These are phyloP conservation scores for Zingel zingel DNA, from an alignment of 2,113 vertebrate genomes.

Conservation along the genomic window DNA sequence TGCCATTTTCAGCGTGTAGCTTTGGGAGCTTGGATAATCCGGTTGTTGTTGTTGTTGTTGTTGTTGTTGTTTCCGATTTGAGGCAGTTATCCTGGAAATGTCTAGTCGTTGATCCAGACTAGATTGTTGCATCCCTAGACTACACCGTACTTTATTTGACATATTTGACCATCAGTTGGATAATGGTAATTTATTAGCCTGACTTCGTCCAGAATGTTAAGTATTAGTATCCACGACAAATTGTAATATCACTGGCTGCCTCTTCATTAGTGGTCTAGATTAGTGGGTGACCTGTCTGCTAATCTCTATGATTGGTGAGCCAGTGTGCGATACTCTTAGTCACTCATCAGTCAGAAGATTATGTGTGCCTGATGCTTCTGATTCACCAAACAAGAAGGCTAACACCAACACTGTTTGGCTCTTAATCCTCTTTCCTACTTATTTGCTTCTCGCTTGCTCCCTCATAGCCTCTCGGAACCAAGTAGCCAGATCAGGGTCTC, in stretches of 20 bases:
- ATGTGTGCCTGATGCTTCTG: slow-evolving; percentile 16
- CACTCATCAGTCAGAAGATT: slow-evolving; percentile 30
- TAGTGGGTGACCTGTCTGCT: background rate
- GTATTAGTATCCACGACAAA: background rate
- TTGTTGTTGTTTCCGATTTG: too few relatives aligned
- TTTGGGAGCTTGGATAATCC: too few relatives aligned
- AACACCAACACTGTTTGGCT: slow-evolving; percentile 26
- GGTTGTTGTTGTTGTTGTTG: too few relatives aligned
- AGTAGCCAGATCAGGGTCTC: slow-evolving; percentile 38
- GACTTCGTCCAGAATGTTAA: background rate
- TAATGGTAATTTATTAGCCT: background rate
- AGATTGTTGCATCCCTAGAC: background rate
- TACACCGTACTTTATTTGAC: background rate
- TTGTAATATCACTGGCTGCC: background rate
- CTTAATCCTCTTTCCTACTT: slow-evolving; percentile 49
- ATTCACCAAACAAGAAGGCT: slow-evolving; percentile 39
- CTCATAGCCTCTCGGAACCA: background rate
- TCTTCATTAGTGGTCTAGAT: background rate
- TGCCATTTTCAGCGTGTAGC: too few relatives aligned
- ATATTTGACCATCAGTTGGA: background rate
- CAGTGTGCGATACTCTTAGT: slow-evolving; percentile 6
- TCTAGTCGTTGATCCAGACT: too few relatives aligned
- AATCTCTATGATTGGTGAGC: background rate
- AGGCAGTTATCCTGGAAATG: too few relatives aligned
- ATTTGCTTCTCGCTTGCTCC: slow-evolving; percentile 17